Percentiles rank a stretch among this genome's conserved stretches.
Conservation (phyloP, 2,888 invertebrate species). For the Tenthredo amoena region DNA sequence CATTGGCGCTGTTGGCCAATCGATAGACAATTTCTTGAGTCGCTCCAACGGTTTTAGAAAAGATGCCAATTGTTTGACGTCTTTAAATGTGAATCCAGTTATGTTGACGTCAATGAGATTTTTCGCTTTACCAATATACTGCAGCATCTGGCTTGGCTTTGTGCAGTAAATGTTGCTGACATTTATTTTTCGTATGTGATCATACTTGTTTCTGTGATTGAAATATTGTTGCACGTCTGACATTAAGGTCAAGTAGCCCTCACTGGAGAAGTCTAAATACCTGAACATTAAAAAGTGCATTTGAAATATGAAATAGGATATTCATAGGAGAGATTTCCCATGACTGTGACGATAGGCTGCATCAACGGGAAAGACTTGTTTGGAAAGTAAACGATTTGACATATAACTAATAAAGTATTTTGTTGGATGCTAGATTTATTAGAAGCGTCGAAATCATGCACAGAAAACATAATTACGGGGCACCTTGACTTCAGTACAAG, state of each 20-base stretch:
- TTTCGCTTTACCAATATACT: conserved; percentile 8
- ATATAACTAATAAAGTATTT: background rate
- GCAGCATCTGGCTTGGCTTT: conserved; percentile 1
- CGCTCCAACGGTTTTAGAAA: conserved; percentile 4
- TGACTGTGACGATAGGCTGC: background rate
- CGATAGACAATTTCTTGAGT: conserved; percentile 37
- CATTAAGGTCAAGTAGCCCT: conserved; percentile 30
- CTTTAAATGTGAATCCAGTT: conserved; percentile 16
- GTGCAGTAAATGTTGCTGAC: conserved; percentile 28
- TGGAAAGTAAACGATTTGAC: background rate
- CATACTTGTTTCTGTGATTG: conserved; percentile 3
- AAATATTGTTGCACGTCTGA: conserved; percentile 40
- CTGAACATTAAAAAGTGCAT: background rate
- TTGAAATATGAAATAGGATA: background rate
- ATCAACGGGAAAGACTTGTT: background rate
- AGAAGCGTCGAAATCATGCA: background rate
- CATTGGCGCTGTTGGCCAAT: background rate
- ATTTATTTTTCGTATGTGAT: conserved; percentile 16
- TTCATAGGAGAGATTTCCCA: background rate
- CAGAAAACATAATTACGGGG: background rate
- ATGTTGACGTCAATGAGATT: conserved; percentile 30
- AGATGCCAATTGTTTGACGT: background rate
- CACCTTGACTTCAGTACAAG: background rate
- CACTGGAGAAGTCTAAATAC: conserved; percentile 25
- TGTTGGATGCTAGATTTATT: background rate